Base-by-base conservation (phyloP, 2,888 invertebrate genomes). In the Coleophora deauratella region DNA sequence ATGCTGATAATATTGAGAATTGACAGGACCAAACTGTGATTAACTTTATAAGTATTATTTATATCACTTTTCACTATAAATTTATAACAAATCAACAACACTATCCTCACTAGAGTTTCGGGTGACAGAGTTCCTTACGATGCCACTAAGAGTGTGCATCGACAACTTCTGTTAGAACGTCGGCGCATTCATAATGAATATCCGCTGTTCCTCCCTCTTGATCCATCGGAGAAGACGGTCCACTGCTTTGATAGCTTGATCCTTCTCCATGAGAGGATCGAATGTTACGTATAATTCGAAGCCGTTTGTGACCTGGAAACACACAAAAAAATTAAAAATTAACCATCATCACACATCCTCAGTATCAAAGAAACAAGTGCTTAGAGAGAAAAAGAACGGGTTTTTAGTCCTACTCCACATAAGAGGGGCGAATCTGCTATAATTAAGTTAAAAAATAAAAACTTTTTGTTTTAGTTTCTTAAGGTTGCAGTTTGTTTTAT, bases 281-380 rank as follows among this genome's bases (percentile, higher is more conserved):
- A 98, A 95, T 1, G 95, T 92, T 4, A 95, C 95, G 72, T 97
- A 98, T 33, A 99, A 77, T 73, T 98, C 98, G 71, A 98, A 98
- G 13, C 93, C 94, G 43, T 92, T 90, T 10, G 97, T 97, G 35
- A 93, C 89, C 94, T 94, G 77, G 9, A 78, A 78, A n/a, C n/a
- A n/a, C n/a, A n/a, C n/a, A n/a, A n/a, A n/a, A n/a, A n/a, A n/a
- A 33, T n/a, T n/a, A n/a, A n/a, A n/a, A n/a, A n/a, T n/a, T n/a
- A 50, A 52, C 42, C 30, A 3, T 15, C 12, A 0, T 33, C 38
- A 35, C 1, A 6, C 15, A 31, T 11, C n/a, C n/a, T n/a, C n/a
- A n/a, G n/a, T n/a, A n/a, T n/a, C n/a, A n/a, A n/a, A n/a, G n/a
- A n/a, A n/a, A n/a, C n/a, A n/a, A n/a, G n/a, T n/a, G n/a, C n/a